Evolutionary conservation across 2,888 invertebrate species (phyloP).

Genomic region (Zelleria hepariella): DNA sequence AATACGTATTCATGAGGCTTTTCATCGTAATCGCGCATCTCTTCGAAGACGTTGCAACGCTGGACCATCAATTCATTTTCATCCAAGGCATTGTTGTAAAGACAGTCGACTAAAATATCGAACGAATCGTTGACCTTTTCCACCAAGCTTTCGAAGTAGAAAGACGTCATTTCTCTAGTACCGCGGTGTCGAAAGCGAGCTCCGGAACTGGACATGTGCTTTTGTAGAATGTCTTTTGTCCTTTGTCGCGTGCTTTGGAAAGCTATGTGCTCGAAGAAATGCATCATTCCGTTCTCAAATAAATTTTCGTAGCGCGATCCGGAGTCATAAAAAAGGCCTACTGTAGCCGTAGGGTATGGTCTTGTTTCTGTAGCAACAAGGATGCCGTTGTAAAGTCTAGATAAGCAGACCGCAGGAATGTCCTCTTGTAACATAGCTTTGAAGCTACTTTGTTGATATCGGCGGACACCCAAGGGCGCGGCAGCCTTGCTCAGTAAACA

Average conservation of each 20-base stretch:
- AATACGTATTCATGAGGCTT: conserved; percentile 31
- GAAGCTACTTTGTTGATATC: not conserved
- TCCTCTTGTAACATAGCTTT: not conserved
- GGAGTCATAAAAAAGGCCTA: conserved; percentile 43
- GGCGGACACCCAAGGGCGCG: not conserved
- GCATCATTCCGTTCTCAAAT: conserved; percentile 43
- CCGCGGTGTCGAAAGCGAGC: conserved; percentile 97
- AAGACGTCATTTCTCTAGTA: conserved; percentile 95
- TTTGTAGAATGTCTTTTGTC: conserved; percentile 85
- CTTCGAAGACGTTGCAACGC: conserved; percentile 37
- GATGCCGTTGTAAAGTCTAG: conserved; percentile 81
- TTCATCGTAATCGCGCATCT: conserved; percentile 45
- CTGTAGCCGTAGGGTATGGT: conserved; percentile 73
- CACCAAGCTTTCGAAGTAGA: conserved; percentile 93
- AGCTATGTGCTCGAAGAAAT: conserved; percentile 55
- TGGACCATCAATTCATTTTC: conserved; percentile 34
- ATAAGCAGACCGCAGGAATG: conserved; percentile 17
- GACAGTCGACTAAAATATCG: conserved; percentile 94
- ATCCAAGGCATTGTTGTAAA: conserved; percentile 80
- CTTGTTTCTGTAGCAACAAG: conserved; percentile 94
- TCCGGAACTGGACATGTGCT: conserved; percentile 94
- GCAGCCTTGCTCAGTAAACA: not conserved
- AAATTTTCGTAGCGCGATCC: conserved; percentile 45
- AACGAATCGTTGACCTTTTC: conserved; percentile 89
- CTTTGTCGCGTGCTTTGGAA: conserved; percentile 78